Base-by-base conservation (phyloP, 2,797 vertebrate species). In the Thunnus albacares region DNA sequence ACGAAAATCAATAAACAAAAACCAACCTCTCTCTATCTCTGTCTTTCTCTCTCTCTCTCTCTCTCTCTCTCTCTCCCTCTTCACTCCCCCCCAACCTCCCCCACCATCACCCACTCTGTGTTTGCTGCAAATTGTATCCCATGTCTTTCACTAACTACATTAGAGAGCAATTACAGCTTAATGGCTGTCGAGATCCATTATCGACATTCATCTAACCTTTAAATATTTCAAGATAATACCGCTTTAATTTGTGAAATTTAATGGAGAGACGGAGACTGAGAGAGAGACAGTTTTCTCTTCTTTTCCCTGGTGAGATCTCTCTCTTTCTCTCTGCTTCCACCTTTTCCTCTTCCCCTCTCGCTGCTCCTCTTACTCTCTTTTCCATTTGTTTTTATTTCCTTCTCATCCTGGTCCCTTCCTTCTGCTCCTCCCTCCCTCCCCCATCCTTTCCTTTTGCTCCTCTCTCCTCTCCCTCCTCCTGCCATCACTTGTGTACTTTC, bases 171-270 rank as follows among this genome's bases (percentile, higher is more conserved):
- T 98, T 97, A 97, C 89, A 91, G 94, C 96, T 94, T 97, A 97
- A 97, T 97, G 96, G 95, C 96, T 96, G 95, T 97, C 95, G 95
- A 96, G 97, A 97, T 94, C 95, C 96, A 97, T 98, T 97, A 97
- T 96, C 96, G 90, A 95, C 96, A 95, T 97, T 96, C 96, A 96
- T 97, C 96, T 97, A 97, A 97, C 97, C 97, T 97, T 96, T 96
- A 96, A 97, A 97, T 97, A 97, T 97, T 98, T 97, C 96, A 97
- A 96, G 96, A 97, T 97, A 96, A 97, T 96, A 85, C 87, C 56
- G 65, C 96, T 97, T 97, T 97, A 96, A 97, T 97, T 97, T 95
- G 94, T 93, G 93, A 94, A 95, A 96, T 96, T 94, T 96, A 97
- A 97, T 96, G 94, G 95, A 94, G 95, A 92, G 93, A 88, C 84